Evolutionary conservation across 2,113 vertebrate species (phyloP).

Genomic region (Oreochromis tanganicae): DNA sequence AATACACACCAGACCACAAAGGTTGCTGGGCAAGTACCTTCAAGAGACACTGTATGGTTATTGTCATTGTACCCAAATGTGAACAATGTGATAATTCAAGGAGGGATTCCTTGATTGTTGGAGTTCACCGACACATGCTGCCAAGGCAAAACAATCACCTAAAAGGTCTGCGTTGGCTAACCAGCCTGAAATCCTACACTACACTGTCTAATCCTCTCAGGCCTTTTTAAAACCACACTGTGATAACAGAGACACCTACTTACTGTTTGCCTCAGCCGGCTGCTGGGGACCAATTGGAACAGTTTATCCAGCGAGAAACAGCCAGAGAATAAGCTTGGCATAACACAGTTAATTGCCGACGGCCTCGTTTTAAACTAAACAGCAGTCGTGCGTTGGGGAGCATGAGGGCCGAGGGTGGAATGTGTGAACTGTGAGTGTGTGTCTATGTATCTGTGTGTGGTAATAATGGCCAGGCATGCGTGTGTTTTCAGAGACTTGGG

Average conservation of each 20-base stretch:
- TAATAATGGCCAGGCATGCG: slow-evolving; percentile 18
- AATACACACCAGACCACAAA: neutral
- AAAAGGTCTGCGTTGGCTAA: neutral
- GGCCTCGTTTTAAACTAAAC: slow-evolving; percentile 67
- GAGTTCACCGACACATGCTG: neutral
- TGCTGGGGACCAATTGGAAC: slow-evolving; percentile 60
- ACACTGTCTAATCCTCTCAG: slow-evolving; percentile 35
- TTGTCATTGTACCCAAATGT: neutral
- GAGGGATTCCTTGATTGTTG: neutral
- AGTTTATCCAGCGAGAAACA: slow-evolving; percentile 61
- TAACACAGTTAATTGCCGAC: slow-evolving; percentile 67
- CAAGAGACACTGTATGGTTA: neutral
- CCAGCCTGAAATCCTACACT: slow-evolving; percentile 16
- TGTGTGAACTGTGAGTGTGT: slow-evolving; percentile 23
- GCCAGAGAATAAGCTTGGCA: slow-evolving; percentile 62
- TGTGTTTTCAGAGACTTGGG: slow-evolving; percentile 31
- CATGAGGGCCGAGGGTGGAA: slow-evolving; percentile 7
- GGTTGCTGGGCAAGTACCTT: neutral
- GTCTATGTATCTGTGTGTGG: slow-evolving; percentile 20
- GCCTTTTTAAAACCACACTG: slow-evolving; percentile 51
- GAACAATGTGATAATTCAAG: neutral
- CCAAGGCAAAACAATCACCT: slow-evolving; percentile 17
- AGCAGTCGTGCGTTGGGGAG: slow-evolving; percentile 33
- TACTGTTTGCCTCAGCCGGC: slow-evolving; percentile 27
- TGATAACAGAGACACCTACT: slow-evolving; percentile 59